Conservation (phyloP, 2,888 invertebrate genomes). For the Lithophane leautieri region DNA sequence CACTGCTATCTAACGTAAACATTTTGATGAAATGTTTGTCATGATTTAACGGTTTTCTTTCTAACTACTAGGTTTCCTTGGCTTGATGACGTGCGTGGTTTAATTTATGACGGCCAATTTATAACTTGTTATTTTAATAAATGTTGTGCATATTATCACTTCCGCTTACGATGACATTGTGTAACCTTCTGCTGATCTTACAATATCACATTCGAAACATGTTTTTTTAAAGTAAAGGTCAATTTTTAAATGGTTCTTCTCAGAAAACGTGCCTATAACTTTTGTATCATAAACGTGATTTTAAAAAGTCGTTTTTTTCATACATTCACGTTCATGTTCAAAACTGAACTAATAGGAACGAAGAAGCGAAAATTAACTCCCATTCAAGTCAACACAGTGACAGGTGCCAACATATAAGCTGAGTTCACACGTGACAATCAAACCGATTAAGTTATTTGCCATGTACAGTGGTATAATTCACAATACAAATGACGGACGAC, state of each 20-base stretch:
- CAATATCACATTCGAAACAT: constrained; percentile 13
- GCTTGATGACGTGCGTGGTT: constrained; percentile 32
- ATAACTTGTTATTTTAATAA: constrained; percentile 27
- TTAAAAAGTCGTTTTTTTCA: not conserved
- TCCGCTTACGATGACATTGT: constrained; percentile 57
- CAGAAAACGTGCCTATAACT: too few relatives aligned
- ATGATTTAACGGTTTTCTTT: constrained; percentile 63
- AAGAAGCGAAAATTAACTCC: not conserved
- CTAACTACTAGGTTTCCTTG: constrained; percentile 35
- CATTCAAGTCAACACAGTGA: not conserved
- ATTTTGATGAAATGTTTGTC: constrained; percentile 72
- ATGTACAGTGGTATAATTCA: constrained; percentile 22
- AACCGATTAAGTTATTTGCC: constrained; percentile 43
- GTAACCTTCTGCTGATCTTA: constrained; percentile 46
- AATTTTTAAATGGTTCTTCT: not conserved
- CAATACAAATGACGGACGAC: constrained; percentile 23
- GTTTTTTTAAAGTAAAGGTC: not conserved
- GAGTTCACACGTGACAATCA: constrained; percentile 36
- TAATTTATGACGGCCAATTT: constrained; percentile 38
- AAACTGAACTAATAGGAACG: not conserved
- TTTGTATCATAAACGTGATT: not conserved
- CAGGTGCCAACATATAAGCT: constrained; percentile 25
- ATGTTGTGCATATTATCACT: constrained; percentile 47
- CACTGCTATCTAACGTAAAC: constrained; percentile 72
- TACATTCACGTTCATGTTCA: not conserved